A percentile compares a stretch with the other conserved stretches of the same genome.
These are phyloP conservation scores for Gymnocheta viridis DNA, from an alignment of 2,888 invertebrate genomes.

Conservation along the genomic window DNA sequence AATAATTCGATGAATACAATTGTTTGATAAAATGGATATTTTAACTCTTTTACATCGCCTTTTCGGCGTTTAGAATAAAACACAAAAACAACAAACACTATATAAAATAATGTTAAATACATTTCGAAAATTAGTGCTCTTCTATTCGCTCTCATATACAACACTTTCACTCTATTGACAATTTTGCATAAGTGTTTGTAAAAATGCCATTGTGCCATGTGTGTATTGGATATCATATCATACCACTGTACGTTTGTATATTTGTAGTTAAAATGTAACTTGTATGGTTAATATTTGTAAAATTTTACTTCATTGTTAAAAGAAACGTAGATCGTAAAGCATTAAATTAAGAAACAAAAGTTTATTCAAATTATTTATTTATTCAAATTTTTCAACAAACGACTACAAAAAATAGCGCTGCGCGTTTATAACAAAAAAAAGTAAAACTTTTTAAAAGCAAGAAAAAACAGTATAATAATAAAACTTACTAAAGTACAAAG, in stretches of 20 bases:
- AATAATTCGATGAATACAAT: background rate
- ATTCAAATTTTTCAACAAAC: conserved; percentile 21
- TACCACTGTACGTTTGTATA: background rate
- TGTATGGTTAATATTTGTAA: conserved; percentile 63
- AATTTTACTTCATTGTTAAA: conserved; percentile 77
- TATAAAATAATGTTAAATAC: conserved; percentile 20
- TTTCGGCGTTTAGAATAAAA: background rate
- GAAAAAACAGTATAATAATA: conserved; percentile 5
- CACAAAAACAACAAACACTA: conserved; percentile 32
- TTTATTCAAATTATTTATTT: conserved; percentile 29
- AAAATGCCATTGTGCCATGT: conserved; percentile 9
- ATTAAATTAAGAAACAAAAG: conserved; percentile 31
- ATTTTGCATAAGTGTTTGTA: background rate
- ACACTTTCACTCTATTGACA: background rate
- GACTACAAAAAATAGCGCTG: background rate
- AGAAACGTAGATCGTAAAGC: conserved; percentile 72
- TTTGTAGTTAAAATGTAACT: conserved; percentile 42
- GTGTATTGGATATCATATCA: conserved; percentile 20
- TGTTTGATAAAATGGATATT: background rate
- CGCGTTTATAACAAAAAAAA: conserved; percentile 1
- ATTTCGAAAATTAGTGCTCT: conserved; percentile 44
- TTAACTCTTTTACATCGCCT: background rate
- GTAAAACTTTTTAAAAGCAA: conserved; percentile 1
- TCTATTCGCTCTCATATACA: background rate
- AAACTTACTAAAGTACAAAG: conserved; percentile 13